Evolutionary conservation across 2,797 vertebrate genomes (phyloP), one percentile per base, ranked within the genome.

Genomic region (Taeniopygia guttata): DNA sequence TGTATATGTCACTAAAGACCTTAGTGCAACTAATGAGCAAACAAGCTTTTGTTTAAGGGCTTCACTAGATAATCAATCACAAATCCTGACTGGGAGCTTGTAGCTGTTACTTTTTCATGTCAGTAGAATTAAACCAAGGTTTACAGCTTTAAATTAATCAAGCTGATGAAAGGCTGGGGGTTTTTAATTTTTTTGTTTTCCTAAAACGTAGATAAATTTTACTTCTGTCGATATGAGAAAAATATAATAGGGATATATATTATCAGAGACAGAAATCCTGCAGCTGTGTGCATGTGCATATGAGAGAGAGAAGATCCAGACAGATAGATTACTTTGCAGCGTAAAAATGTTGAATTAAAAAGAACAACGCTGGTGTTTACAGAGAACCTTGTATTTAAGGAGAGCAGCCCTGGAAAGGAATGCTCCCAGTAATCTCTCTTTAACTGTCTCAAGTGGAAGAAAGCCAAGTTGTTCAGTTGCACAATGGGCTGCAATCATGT

Each of bases 11-110:
- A 94, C 75, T 84, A 73, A 95, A 89, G 77, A 96, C 59, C 79
- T 94, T 89, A 68, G 56, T 74, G 51, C 83, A 95, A 59, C 86
- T 97, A 95, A 95, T 96, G 94, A 96, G 79, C 64, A 84, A 97
- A 79, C 62, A 96, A 89, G 89, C 34, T 86, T 92, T 92, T 96
- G 80, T 69, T 81, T 81, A 77, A 95, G 94, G 83, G 54, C 48
- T 60, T 92, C 76, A 76, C 49, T 75, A 93, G 90, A 85, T 90
- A 76, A 96, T 97, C 89, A 93, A 72, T 89, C 84, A 90, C 38
- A 93, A 93, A 93, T 90, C 89, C 48, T 84, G 85, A 38, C 78
- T 90, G 74, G 46, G 43, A 85, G 66, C 63, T 63, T 83, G 84
- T 87, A 96, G 25, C 30, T 94, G 38, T 87, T 96, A 60, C 80